phyloP scores from a whole-genome alignment of 1,140 invertebrate species.

The Drosophila auraria region DNA sequence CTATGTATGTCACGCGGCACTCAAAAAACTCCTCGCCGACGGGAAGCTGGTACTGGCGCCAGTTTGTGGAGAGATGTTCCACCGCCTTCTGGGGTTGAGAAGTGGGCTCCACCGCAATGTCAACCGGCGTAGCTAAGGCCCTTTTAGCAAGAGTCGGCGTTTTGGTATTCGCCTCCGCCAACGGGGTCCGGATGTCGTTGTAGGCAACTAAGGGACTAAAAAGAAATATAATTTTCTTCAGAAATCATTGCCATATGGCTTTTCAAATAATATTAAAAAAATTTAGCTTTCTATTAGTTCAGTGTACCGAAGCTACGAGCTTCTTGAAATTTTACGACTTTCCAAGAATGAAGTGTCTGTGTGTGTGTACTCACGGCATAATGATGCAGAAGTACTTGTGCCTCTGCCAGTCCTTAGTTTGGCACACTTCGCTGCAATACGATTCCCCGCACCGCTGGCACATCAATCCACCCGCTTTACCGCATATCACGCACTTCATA shows the following conservation, averaged over 20 bases:
- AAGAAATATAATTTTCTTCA: not conserved
- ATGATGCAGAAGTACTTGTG: constrained; percentile 56
- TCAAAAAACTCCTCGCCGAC: constrained; percentile 39
- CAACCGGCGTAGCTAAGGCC: not conserved
- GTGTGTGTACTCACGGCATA: constrained; percentile 65
- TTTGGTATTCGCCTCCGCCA: not conserved
- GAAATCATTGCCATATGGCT: not conserved
- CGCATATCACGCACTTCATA: constrained; percentile 33
- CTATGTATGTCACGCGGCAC: constrained; percentile 44
- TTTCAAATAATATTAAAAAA: not conserved
- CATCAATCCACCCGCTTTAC: constrained; percentile 22
- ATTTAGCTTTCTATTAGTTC: too few relatives aligned
- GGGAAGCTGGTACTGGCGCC: constrained; percentile 33
- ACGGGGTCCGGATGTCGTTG: not conserved
- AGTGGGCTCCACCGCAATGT: not conserved
- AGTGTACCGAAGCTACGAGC: too few relatives aligned
- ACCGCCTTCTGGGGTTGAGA: not conserved
- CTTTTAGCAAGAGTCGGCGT: not conserved
- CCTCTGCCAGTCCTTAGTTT: constrained; percentile 53
- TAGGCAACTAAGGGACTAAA: constrained; percentile 35
- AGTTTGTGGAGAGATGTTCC: not conserved
- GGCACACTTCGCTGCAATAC: constrained; percentile 52
- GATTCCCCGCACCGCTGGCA: constrained; percentile 63
- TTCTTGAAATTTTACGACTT: not conserved
- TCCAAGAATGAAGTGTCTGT: not conserved